phyloP scores from a whole-genome alignment of 2,113 vertebrate species.

The Epinephelus lanceolatus region DNA sequence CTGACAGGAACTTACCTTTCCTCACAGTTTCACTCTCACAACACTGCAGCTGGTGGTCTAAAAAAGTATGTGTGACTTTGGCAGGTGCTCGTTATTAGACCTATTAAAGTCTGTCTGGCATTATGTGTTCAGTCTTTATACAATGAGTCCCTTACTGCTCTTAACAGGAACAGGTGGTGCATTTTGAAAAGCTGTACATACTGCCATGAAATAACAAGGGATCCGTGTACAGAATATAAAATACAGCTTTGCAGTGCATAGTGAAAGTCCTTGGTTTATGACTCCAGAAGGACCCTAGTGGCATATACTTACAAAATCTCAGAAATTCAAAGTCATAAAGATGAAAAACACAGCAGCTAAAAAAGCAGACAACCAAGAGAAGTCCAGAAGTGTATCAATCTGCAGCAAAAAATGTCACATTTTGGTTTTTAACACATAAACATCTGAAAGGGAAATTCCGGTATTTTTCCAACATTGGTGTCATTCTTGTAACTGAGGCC shows the following conservation, averaged over 20 bases:
- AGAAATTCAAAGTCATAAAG: neutral
- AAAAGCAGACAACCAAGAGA: neutral
- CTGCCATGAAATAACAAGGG: neutral
- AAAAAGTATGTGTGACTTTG: conserved; percentile 24
- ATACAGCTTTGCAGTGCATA: neutral
- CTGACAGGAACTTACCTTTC: neutral
- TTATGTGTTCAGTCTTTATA: conserved; percentile 38
- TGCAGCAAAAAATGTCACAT: neutral
- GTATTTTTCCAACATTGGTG: too few relatives aligned
- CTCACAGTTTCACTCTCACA: neutral
- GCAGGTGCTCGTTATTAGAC: conserved; percentile 48
- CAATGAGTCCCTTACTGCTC: neutral
- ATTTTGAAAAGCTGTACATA: conserved; percentile 15
- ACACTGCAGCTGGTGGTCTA: conserved; percentile 4
- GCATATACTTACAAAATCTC: neutral
- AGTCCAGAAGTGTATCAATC: neutral
- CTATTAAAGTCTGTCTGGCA: conserved; percentile 23
- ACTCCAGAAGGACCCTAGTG: neutral
- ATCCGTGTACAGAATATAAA: neutral
- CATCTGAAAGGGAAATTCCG: neutral
- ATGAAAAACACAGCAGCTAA: neutral
- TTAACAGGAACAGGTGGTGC: conserved; percentile 42
- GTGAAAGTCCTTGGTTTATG: neutral
- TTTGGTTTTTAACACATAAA: neutral
- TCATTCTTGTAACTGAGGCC: too few relatives aligned